Percentiles rank a stretch among this genome's conserved stretches.
phyloP scores from a whole-genome alignment of 2,113 vertebrate genomes.

The Heliornis fulica region DNA sequence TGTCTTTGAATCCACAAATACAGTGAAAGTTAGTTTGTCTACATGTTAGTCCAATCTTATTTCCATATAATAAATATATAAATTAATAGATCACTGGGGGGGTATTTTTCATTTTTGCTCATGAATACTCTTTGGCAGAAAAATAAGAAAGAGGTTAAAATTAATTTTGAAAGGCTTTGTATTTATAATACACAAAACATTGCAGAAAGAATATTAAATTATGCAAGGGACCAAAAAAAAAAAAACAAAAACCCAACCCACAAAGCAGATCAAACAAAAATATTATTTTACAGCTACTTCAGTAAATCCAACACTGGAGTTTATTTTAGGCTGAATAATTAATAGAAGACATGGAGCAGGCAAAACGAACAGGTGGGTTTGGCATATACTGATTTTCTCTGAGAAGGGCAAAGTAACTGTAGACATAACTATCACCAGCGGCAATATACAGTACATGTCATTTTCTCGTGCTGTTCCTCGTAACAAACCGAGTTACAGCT shows the following conservation, averaged over 20 bases:
- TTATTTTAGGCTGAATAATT: slow-evolving; percentile 34
- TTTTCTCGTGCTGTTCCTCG: slow-evolving; percentile 61
- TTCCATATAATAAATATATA: slow-evolving; percentile 60
- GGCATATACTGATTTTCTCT: slow-evolving; percentile 43
- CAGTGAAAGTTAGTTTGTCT: slow-evolving; percentile 44
- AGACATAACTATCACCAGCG: slow-evolving; percentile 43
- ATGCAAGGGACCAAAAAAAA: not conserved
- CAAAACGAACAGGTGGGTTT: not conserved
- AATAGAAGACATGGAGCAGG: slow-evolving; percentile 9
- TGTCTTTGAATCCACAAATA: slow-evolving; percentile 67
- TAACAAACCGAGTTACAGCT: slow-evolving; percentile 68
- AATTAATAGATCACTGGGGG: slow-evolving; percentile 38
- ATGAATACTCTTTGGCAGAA: not conserved
- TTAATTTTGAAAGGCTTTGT: slow-evolving; percentile 1
- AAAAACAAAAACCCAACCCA: not conserved
- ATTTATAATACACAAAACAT: slow-evolving; percentile 50
- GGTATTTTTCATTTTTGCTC: not conserved
- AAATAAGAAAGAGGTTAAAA: not conserved
- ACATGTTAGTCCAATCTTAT: slow-evolving; percentile 47
- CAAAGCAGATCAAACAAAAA: slow-evolving; percentile 33
- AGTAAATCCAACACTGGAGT: slow-evolving; percentile 32
- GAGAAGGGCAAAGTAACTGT: slow-evolving; percentile 19
- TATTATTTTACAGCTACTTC: slow-evolving; percentile 45
- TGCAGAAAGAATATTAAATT: slow-evolving; percentile 54
- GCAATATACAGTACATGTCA: slow-evolving; percentile 68